Conservation (phyloP, 2,888 invertebrate species). For the Ctenicera cuprea region DNA sequence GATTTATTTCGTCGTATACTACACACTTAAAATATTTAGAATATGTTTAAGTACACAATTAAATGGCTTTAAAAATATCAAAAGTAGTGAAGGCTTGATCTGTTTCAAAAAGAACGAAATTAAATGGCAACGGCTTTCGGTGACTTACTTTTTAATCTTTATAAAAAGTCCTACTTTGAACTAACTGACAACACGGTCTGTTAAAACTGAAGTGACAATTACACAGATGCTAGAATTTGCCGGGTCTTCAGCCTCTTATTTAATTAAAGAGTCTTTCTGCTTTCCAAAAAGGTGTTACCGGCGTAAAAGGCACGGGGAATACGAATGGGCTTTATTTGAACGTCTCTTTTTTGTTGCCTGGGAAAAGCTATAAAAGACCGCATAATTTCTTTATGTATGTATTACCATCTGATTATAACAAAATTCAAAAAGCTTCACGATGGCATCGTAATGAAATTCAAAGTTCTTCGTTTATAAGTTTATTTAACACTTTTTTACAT, state of each 20-base stretch:
- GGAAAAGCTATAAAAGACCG: slow-evolving; percentile 1
- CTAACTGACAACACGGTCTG: slow-evolving; percentile 11
- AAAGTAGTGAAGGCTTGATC: too few species aligned
- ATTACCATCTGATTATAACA: slow-evolving; percentile 10
- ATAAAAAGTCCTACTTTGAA: slow-evolving; percentile 3
- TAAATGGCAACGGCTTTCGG: neutral
- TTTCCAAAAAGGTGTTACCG: slow-evolving; percentile 28
- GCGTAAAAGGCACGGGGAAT: slow-evolving; percentile 10
- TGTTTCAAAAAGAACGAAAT: neutral
- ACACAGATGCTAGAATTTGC: slow-evolving; percentile 9
- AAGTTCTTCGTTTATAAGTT: too few species aligned
- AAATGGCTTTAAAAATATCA: too few species aligned
- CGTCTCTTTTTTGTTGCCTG: slow-evolving; percentile 9
- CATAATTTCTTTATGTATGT: slow-evolving; percentile 19
- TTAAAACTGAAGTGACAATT: slow-evolving; percentile 21
- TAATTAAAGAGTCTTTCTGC: slow-evolving; percentile 24
- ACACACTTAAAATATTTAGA: too few species aligned
- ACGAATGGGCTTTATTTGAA: slow-evolving; percentile 20
- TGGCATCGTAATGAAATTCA: too few species aligned
- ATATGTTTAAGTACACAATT: too few species aligned
- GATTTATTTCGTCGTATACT: too few species aligned
- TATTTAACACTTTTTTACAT: too few species aligned
- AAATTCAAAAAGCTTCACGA: neutral
- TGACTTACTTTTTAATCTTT: slow-evolving; percentile 16
- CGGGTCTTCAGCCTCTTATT: slow-evolving; percentile 28